These are phyloP conservation scores for Apodemus speciosus DNA, from an alignment of 2,113 vertebrate species.

Conservation along the genomic window DNA sequence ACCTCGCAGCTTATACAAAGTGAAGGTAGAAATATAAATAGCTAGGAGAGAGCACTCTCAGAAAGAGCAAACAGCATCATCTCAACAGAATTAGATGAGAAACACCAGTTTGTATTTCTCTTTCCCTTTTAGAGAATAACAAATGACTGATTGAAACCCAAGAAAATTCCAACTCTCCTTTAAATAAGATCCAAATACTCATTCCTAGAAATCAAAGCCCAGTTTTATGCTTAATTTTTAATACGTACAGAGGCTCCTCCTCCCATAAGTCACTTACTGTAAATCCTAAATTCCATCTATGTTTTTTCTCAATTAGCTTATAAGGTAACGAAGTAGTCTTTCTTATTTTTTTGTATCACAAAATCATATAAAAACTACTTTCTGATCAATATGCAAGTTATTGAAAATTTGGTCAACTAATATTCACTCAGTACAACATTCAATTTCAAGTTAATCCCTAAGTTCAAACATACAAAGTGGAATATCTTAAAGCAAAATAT, in stretches of 20 bases:
- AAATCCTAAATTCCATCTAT: neutral
- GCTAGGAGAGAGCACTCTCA: slow-evolving; percentile 27
- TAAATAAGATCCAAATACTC: slow-evolving; percentile 55
- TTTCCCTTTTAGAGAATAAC: slow-evolving; percentile 27
- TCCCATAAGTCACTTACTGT: neutral
- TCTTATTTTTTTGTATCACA: slow-evolving; percentile 9
- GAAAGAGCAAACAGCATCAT: slow-evolving; percentile 19
- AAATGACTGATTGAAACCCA: neutral
- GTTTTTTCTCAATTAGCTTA: slow-evolving; percentile 29
- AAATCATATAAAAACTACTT: slow-evolving; percentile 60
- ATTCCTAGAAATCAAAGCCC: slow-evolving; percentile 30
- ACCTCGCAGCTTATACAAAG: slow-evolving; percentile 36
- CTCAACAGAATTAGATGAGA: neutral
- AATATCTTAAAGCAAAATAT: slow-evolving; percentile 31
- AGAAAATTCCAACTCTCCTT: slow-evolving; percentile 25
- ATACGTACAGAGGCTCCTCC: neutral
- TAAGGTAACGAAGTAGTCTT: slow-evolving; percentile 31
- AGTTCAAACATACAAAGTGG: slow-evolving; percentile 58
- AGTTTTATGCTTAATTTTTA: slow-evolving; percentile 38
- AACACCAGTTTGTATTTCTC: neutral
- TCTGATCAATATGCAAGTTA: slow-evolving; percentile 31
- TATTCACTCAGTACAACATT: slow-evolving; percentile 4
- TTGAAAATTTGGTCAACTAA: slow-evolving; percentile 71
- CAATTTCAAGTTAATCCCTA: slow-evolving; percentile 57
- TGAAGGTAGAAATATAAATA: slow-evolving; percentile 66